phyloP scores from a whole-genome alignment of 2,113 vertebrate genomes.

The Semnornis frantzii region DNA sequence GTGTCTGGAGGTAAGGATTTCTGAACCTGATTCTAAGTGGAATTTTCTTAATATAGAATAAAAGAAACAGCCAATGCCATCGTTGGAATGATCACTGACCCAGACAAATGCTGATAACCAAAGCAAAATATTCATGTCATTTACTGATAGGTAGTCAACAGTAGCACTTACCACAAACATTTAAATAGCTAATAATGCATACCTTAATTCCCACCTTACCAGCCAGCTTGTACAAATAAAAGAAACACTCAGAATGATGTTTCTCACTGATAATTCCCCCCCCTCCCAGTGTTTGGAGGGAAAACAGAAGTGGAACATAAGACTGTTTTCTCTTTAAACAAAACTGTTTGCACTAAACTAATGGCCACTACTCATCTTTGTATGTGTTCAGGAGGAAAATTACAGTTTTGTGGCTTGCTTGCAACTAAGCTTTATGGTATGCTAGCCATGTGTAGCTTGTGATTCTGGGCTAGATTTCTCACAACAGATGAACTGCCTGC shows the following conservation, averaged over 20 bases:
- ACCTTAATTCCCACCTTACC: conserved; percentile 61
- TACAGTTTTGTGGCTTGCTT: conserved; percentile 26
- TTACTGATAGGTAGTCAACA: conserved; percentile 61
- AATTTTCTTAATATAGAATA: conserved; percentile 41
- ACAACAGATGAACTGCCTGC: conserved; percentile 1
- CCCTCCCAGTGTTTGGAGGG: conserved; percentile 38
- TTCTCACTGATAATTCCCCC: conserved; percentile 26
- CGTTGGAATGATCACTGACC: conserved; percentile 36
- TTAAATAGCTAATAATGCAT: conserved; percentile 70
- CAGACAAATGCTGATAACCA: conserved; percentile 60
- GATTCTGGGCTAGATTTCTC: conserved; percentile 32
- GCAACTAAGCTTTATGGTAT: conserved; percentile 63
- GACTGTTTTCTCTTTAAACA: conserved; percentile 60
- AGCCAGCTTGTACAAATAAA: conserved; percentile 64
- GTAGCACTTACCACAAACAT: conserved; percentile 55
- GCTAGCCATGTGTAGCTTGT: conserved; percentile 33
- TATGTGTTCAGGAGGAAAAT: conserved; percentile 47
- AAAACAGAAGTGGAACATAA: conserved; percentile 57
- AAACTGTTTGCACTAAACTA: conserved; percentile 63
- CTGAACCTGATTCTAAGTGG: conserved; percentile 68
- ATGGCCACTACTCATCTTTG: conserved; percentile 59
- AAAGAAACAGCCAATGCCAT: not conserved
- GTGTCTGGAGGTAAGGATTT: conserved; percentile 65
- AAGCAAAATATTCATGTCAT: conserved; percentile 65
- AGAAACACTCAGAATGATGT: conserved; percentile 54